Evolutionary conservation across 2,113 vertebrate genomes (phyloP).

Genomic region (Chaetorhynchus papuensis): DNA sequence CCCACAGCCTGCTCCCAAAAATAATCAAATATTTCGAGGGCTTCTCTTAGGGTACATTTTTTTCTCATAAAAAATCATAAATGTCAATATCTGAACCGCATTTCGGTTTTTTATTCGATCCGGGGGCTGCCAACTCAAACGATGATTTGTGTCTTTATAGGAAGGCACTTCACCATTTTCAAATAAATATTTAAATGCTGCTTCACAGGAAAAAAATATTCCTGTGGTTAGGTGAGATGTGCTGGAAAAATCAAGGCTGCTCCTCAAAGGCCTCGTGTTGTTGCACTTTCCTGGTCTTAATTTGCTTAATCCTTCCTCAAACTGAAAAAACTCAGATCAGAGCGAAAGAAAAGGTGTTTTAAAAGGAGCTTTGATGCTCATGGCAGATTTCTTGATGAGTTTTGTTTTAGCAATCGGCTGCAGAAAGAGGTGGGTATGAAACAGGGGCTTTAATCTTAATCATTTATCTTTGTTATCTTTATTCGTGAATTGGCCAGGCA

Average conservation of each 20-base stretch:
- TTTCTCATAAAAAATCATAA: slow-evolving; percentile 26
- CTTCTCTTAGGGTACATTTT: not conserved
- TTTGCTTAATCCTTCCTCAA: slow-evolving; percentile 60
- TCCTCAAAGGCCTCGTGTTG: not conserved
- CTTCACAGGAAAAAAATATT: slow-evolving; percentile 57
- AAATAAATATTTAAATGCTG: slow-evolving; percentile 65
- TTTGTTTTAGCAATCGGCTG: not conserved
- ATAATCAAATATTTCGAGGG: not conserved
- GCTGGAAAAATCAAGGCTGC: slow-evolving; percentile 38
- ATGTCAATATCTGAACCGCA: not conserved
- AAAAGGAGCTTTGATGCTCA: slow-evolving; percentile 21
- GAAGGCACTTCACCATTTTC: slow-evolving; percentile 35
- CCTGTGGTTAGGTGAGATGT: slow-evolving; percentile 53
- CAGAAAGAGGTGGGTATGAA: not conserved
- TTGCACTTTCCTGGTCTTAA: slow-evolving; percentile 50
- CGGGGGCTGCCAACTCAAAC: slow-evolving; percentile 23
- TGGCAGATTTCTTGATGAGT: not conserved
- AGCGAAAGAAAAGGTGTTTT: slow-evolving; percentile 14
- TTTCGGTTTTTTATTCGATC: slow-evolving; percentile 25
- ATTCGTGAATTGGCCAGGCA: not conserved
- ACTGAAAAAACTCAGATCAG: slow-evolving; percentile 27
- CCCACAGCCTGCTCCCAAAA: not conserved
- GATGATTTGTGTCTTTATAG: slow-evolving; percentile 31
- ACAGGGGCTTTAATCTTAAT: not conserved
- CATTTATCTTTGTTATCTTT: not conserved